Evolutionary conservation across 2,797 vertebrate genomes (phyloP).

Genomic region (Sitta carolinensis): DNA sequence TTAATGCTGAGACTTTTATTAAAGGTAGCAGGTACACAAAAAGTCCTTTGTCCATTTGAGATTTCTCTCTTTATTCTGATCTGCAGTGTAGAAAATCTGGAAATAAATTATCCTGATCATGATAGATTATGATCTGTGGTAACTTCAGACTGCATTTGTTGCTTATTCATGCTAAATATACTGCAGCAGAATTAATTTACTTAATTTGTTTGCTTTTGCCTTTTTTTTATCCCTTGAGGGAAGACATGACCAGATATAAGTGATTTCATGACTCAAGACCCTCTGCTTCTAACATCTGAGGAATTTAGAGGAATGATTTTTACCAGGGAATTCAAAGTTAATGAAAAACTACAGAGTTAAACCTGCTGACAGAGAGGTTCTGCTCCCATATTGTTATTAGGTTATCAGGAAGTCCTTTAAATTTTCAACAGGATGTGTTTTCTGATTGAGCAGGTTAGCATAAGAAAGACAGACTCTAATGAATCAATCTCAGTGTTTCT

Average conservation of each 20-base stretch:
- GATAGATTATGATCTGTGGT: conserved; percentile 6
- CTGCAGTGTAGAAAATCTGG: neutral
- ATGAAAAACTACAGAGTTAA: neutral
- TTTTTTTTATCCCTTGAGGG: no score
- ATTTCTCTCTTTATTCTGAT: neutral
- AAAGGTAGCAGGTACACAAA: neutral
- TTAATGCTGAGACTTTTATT: neutral
- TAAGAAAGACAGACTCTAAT: conserved; percentile 10
- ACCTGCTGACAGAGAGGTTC: neutral
- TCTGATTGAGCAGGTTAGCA: conserved; percentile 34
- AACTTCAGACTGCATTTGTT: neutral
- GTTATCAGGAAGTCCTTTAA: conserved; percentile 32
- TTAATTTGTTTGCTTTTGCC: neutral
- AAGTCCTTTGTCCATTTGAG: neutral
- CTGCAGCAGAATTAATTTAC: conserved; percentile 24
- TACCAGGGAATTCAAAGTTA: neutral
- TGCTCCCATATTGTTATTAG: conserved; percentile 35
- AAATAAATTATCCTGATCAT: conserved; percentile 16
- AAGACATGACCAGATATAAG: neutral
- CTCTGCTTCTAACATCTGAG: neutral
- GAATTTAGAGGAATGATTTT: neutral
- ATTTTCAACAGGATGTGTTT: conserved; percentile 45
- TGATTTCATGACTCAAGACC: neutral
- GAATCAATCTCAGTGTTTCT: conserved; percentile 38
- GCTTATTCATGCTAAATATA: conserved; percentile 13